Conservation (phyloP, 2,888 invertebrate genomes). For the Carabus problematicus region DNA sequence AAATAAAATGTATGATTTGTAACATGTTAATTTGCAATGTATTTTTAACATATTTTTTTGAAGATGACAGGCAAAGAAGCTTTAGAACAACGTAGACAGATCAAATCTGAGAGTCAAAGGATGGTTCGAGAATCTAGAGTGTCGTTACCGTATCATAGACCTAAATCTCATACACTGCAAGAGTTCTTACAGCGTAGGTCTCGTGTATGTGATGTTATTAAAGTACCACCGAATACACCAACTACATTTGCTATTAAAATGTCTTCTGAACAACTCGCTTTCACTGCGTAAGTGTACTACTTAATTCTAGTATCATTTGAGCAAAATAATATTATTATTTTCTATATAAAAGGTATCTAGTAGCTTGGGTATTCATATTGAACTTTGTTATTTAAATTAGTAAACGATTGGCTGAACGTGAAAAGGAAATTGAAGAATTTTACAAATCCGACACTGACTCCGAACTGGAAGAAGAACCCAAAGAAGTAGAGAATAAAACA, state of each 20-base stretch:
- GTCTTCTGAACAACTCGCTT: slow-evolving; percentile 69
- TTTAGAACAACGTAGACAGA: slow-evolving; percentile 73
- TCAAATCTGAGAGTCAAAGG: slow-evolving; percentile 85
- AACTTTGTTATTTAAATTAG: slow-evolving; percentile 56
- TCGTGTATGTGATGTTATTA: slow-evolving; percentile 57
- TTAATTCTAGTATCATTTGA: slow-evolving; percentile 29
- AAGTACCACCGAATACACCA: slow-evolving; percentile 52
- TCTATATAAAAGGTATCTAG: background rate
- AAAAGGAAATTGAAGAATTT: slow-evolving; percentile 76
- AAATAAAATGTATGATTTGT: slow-evolving; percentile 11
- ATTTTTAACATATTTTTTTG: slow-evolving; percentile 44
- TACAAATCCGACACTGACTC: slow-evolving; percentile 77
- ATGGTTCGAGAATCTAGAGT: slow-evolving; percentile 78
- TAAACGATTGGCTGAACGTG: slow-evolving; percentile 72
- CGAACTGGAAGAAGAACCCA: slow-evolving; percentile 50
- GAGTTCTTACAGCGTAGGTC: slow-evolving; percentile 74
- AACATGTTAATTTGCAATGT: slow-evolving; percentile 39
- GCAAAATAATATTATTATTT: slow-evolving; percentile 9
- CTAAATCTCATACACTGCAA: slow-evolving; percentile 78
- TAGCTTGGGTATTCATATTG: background rate
- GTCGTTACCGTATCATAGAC: slow-evolving; percentile 85
- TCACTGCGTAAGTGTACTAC: slow-evolving; percentile 67
- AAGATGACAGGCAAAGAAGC: slow-evolving; percentile 74
- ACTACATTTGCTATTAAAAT: slow-evolving; percentile 68
- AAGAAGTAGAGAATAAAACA: slow-evolving; percentile 7